Evolutionary conservation across 2,888 invertebrate species (phyloP), one percentile per base, ranked within the genome.

Genomic region (Emmelina monodactyla): DNA sequence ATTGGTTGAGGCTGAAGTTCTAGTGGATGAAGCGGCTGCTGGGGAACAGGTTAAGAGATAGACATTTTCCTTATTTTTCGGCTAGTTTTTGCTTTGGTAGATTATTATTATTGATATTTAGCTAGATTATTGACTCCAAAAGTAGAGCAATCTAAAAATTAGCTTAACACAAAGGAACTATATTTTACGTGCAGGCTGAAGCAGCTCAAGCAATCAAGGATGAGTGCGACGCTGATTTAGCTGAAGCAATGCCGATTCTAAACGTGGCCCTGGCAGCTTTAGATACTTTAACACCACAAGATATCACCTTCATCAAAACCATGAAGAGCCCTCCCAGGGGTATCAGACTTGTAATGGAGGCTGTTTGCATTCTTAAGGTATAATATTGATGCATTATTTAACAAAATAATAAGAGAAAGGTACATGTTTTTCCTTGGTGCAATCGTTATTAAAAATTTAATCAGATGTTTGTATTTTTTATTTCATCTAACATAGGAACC

Each of bases 271-370:
- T 95, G 38, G 85, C 89, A 1, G 95, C 97, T 0, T 75, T 97
- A 2, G 91, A 96, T 51, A 95, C 96, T 0, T 81, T 97, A 15
- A 96, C 94, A 14, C 88, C 91, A 2, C 85, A 88, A 35, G 97
- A 95, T 58, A 94, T 98, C 43, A 91, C 94, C 2, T 87, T 95
- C 42, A 91, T 98, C 28, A 96, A 94, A 68, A 90, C 95, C 0
- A 97, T 98, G 97, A 96, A 95, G 78, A 94, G 90, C 76, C 97
- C 97, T 0, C 97, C 97, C 0, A 83, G 88, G 46, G 91, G 91
- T 13, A 91, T 98, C 5, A 92, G 90, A 53, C 76, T 94, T 14
- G 91, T 97, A 2, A 93, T 97, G 94, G 97, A 97, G 70, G 94
- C 94, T 31, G 87, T 98, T 43, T 97, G 97, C 58, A 92, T 97